Evolutionary conservation across 2,888 invertebrate genomes (phyloP).

Genomic region (Macrophya alboannulata): DNA sequence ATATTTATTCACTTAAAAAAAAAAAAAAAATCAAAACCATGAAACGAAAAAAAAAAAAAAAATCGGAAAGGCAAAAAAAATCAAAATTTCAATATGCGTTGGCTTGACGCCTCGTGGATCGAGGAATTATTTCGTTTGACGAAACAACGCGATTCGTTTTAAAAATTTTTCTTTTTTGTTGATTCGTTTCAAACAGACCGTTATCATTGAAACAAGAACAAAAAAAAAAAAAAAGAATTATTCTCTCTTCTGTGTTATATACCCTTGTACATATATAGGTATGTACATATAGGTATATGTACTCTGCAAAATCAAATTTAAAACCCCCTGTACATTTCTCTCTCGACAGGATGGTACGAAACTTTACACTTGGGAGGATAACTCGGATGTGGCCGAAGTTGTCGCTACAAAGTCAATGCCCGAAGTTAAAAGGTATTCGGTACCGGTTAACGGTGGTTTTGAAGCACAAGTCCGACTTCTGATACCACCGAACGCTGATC

Average conservation of each 20-base stretch:
- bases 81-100: not conserved
- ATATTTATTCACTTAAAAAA: too few species aligned
- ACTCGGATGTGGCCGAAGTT: constrained; percentile 82
- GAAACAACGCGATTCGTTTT: not conserved
- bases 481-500: constrained; percentile 88
- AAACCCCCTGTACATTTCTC: not conserved
- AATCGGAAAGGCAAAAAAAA: not conserved
- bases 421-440: constrained; percentile 82
- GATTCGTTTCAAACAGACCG: not conserved
- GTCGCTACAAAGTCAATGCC: constrained; percentile 83
- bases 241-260: too few species aligned
- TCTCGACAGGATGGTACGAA: constrained; percentile 73
- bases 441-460: constrained; percentile 86
- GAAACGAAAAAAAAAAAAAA: too few species aligned
- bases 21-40: too few species aligned
- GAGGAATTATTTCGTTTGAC: not conserved
- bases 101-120: not conserved
- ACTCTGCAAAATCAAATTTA: too few species aligned
- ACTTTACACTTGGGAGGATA: constrained; percentile 86
- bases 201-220: not conserved
- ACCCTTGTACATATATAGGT: not conserved
- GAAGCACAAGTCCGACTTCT: constrained; percentile 89
- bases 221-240: not conserved
- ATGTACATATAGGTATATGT: not conserved
- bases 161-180: not conserved